These are phyloP conservation scores for Notodonta dromedarius DNA, from an alignment of 2,888 invertebrate genomes.

Conservation along the genomic window DNA sequence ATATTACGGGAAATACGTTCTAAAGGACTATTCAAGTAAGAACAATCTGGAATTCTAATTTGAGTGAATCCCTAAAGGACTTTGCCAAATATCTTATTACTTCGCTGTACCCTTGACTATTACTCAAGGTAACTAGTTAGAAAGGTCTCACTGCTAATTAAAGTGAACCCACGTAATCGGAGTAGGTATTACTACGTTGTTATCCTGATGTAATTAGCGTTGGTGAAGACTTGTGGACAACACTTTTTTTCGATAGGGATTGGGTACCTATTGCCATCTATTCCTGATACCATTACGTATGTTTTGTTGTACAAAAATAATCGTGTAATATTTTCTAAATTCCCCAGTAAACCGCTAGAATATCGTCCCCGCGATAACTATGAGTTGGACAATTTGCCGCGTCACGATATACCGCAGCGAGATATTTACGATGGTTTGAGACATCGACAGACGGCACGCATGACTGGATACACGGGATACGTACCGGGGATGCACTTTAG, in stretches of 20 bases:
- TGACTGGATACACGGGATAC: slow-evolving; percentile 89
- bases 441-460: slow-evolving; percentile 79
- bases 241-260: no score
- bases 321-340: neutral
- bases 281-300: no score
- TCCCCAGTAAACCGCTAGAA: slow-evolving; percentile 78
- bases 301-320: no score
- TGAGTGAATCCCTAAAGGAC: neutral
- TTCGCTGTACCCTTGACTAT: no score
- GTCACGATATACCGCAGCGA: slow-evolving; percentile 56
- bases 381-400: slow-evolving; percentile 65
- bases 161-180: no score
- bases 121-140: no score
- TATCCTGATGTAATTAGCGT: no score
- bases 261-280: no score
- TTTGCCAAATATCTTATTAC: no score
- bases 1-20: slow-evolving; percentile 85
- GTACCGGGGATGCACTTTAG: slow-evolving; percentile 88
- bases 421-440: slow-evolving; percentile 75
- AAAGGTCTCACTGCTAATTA: no score
- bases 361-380: slow-evolving; percentile 83
- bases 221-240: no score
- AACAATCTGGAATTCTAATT: neutral
- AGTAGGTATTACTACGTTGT: no score
- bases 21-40: slow-evolving; percentile 77